Evolutionary conservation across 2,797 vertebrate genomes (phyloP).

Genomic region (Sciurus vulgaris): DNA sequence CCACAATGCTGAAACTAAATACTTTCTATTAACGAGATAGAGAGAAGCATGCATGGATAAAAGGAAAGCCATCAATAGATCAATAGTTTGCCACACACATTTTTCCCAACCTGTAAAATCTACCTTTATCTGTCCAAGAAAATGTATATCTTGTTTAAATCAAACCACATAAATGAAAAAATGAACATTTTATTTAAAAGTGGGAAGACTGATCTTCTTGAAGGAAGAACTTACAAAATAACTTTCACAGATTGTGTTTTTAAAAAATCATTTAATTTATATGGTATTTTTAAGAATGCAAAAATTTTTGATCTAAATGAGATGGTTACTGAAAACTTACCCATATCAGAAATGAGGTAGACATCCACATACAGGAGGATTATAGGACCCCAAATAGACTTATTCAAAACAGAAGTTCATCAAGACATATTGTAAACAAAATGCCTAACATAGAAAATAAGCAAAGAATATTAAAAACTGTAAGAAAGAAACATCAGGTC

Average conservation of each 20-base stretch:
- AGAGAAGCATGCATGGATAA: not conserved
- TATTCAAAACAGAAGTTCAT: too few relatives aligned
- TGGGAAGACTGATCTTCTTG: not conserved
- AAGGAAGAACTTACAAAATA: constrained; percentile 32
- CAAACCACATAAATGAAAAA: not conserved
- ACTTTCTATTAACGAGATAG: not conserved
- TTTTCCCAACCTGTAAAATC: constrained; percentile 27
- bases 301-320: not conserved
- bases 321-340: too few relatives aligned
- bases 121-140: not conserved
- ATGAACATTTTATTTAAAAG: constrained; percentile 1
- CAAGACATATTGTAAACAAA: too few relatives aligned
- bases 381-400: too few relatives aligned
- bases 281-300: not conserved
- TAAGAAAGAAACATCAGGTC: too few relatives aligned
- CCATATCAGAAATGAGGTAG: too few relatives aligned
- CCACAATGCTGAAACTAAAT: not conserved
- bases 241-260: constrained; percentile 6
- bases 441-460: too few relatives aligned
- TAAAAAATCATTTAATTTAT: constrained; percentile 4
- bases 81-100: not conserved
- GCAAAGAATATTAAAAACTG: too few relatives aligned
- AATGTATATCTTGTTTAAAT: constrained; percentile 19
- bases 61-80: constrained; percentile 15
- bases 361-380: too few relatives aligned